A percentile compares a stretch with the other conserved stretches of the same genome.
phyloP scores from a whole-genome alignment of 2,113 vertebrate species.

The Boulengeromyrus knoepffleri region DNA sequence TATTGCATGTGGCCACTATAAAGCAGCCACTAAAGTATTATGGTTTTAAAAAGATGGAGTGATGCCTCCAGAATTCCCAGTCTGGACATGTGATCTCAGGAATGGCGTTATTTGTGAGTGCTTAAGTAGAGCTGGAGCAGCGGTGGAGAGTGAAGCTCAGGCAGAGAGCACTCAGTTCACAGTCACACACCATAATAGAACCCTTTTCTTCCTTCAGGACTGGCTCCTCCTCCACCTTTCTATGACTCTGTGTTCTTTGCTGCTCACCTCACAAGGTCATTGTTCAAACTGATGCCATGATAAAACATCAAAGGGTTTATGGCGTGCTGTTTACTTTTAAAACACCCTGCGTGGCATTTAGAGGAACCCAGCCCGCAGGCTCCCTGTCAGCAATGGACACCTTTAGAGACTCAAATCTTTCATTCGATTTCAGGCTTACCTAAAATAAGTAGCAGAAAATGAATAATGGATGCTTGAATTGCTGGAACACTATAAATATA shows the following conservation, averaged over 20 bases:
- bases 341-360: not conserved
- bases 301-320: not conserved
- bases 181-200: conserved; percentile 16
- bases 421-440: not conserved
- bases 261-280: not conserved
- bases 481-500: not conserved
- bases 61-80: conserved; percentile 31
- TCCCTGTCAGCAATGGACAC: not conserved
- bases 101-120: conserved; percentile 8
- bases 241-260: not conserved
- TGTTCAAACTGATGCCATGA: not conserved
- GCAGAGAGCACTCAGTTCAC: not conserved
- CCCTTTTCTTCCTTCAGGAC: not conserved
- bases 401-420: not conserved
- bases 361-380: not conserved
- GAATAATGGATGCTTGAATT: not conserved
- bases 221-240: not conserved
- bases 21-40: not conserved
- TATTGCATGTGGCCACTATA: not conserved
- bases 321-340: not conserved
- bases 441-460: not conserved
- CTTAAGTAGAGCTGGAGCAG: conserved; percentile 10
- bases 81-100: conserved; percentile 45
- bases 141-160: conserved; percentile 4
- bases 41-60: not conserved